A percentile compares a stretch with the other conserved stretches of the same genome.
Evolutionary conservation across 2,888 invertebrate species (phyloP).

Genomic region (Coleophora flavipennella): DNA sequence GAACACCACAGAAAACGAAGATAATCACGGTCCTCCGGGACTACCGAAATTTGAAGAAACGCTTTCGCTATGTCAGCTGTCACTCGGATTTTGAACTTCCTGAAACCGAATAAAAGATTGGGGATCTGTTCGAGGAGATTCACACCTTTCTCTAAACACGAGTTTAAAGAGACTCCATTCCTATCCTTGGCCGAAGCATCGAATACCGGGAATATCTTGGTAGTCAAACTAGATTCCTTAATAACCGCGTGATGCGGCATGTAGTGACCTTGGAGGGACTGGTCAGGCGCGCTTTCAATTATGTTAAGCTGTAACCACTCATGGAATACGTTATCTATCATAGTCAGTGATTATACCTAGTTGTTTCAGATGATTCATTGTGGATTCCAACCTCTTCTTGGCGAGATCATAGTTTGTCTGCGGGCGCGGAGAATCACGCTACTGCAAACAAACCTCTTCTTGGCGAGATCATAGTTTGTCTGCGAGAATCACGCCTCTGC

Average conservation of each 20-base stretch:
- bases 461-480: too few species aligned
- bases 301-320: not conserved
- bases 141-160: too few species aligned
- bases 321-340: not conserved
- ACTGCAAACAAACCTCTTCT: too few species aligned
- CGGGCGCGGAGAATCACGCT: too few species aligned
- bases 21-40: not conserved
- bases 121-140: too few species aligned
- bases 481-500: too few species aligned
- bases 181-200: conserved; percentile 2
- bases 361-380: not conserved
- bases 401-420: too few species aligned
- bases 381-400: too few species aligned
- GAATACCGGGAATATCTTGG: conserved; percentile 1
- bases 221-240: conserved; percentile 1
- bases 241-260: conserved; percentile 1
- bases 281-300: not conserved
- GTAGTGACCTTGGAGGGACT: not conserved
- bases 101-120: too few species aligned
- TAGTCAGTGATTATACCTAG: not conserved
- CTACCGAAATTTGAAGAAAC: not conserved
- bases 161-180: not conserved
- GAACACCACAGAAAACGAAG: conserved; percentile 1
- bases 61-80: conserved; percentile 3
- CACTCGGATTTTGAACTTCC: not conserved